phyloP scores from a whole-genome alignment of 1,140 invertebrate genomes.

The Neodiprion lecontei region DNA sequence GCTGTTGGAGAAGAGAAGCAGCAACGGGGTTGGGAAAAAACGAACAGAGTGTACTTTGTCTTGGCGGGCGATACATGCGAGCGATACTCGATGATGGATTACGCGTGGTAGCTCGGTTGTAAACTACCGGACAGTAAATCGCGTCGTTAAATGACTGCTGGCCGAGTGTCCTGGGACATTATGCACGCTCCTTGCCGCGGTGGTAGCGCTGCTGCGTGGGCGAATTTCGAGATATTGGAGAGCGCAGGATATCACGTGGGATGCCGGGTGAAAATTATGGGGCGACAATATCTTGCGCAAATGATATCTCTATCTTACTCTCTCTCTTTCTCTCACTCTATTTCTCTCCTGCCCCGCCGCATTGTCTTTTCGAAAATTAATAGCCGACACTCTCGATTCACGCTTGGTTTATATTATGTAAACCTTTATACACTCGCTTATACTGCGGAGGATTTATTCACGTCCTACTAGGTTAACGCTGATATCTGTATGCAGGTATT shows the following conservation, averaged over 20 bases:
- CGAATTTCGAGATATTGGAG: background rate
- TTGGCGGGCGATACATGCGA: background rate
- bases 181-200: background rate
- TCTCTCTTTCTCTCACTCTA: too few species aligned
- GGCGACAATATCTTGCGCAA: background rate
- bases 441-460: background rate
- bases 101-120: background rate
- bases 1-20: background rate
- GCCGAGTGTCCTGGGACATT: too few species aligned
- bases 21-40: background rate
- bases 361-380: too few species aligned
- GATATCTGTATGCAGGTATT: background rate
- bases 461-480: background rate
- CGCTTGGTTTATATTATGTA: too few species aligned
- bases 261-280: background rate
- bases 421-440: too few species aligned
- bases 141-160: background rate
- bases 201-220: background rate
- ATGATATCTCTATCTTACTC: background rate
- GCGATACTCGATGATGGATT: background rate
- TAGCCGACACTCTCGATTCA: too few species aligned
- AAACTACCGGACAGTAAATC: conserved; percentile 7
- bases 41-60: background rate
- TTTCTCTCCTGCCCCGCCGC: too few species aligned
- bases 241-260: background rate